Base-by-base conservation (phyloP, 2,113 vertebrate species). In the Hypanus sabinus region DNA sequence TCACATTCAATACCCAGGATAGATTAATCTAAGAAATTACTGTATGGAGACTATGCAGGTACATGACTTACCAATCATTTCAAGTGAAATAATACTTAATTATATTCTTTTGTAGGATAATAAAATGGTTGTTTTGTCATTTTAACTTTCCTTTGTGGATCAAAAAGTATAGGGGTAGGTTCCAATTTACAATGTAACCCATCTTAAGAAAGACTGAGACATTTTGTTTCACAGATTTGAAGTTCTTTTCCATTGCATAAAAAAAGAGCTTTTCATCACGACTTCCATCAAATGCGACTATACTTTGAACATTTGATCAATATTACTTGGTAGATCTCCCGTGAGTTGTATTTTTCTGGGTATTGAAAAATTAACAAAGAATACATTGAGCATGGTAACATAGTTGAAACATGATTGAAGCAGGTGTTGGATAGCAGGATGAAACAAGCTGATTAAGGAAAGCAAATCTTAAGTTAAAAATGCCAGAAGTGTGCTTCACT, bases 381-480 rank as follows among this genome's bases (percentile, higher is more conserved):
- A 96, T 96, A 95, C 96, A 96, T 96, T 95, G 94, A 95, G 94
- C 96, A 38, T 92, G 88, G 27, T 33, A 70, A 38, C n/a, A 9
- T 62, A 16, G 87, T 98, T 97, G 97, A 97, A 96, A 97, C 97
- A 96, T 94, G 95, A 98, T 97, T 97, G 97, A 97, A 98, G 98
- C 97, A 98, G 98, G 98, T 98, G 98, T 98, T 98, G 98, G 98
- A 99, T 99, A 98, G 99, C 98, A 97, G 99, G 98, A 98, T 99
- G 97, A 98, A 97, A 97, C 95, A 93, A 96, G 95, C 95, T 98
- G 98, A 99, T 98, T 98, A 99, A 99, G 99, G 98, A 97, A 96
- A 97, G 98, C 98, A 99, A 98, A 99, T 99, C 98, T 97, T 97
- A 99, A 99, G 98, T 99, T 46, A 98, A 99, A 99, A 98, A 98